Evolutionary conservation across 2,888 invertebrate genomes (phyloP).

Genomic region (Octonoba sinensis): DNA sequence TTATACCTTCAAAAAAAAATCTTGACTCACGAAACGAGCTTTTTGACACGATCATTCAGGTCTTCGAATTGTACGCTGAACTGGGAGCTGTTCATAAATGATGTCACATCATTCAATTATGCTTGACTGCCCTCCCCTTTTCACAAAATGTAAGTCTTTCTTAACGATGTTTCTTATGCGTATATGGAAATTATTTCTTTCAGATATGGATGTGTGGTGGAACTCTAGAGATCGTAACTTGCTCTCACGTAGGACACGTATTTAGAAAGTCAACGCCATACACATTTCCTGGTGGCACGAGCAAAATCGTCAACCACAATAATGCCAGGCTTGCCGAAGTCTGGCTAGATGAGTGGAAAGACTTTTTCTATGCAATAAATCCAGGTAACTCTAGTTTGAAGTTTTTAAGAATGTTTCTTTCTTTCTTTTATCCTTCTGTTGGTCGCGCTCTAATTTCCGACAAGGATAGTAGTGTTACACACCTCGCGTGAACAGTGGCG

Average conservation of each 20-base stretch:
- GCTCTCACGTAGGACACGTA: constrained; percentile 93
- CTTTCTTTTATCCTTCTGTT: too few relatives aligned
- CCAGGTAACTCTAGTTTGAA: constrained; percentile 70
- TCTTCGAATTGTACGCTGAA: too few relatives aligned
- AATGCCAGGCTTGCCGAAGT: constrained; percentile 92
- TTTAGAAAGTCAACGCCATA: constrained; percentile 95
- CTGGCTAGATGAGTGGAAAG: constrained; percentile 98
- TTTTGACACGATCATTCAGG: too few relatives aligned
- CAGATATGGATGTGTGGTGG: constrained; percentile 94
- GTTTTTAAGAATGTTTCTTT: neutral
- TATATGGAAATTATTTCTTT: constrained; percentile 25
- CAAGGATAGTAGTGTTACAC: too few relatives aligned
- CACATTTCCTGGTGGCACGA: constrained; percentile 90
- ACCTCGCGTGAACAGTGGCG: too few relatives aligned
- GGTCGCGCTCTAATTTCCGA: too few relatives aligned
- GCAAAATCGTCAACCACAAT: constrained; percentile 87
- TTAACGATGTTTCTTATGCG: neutral
- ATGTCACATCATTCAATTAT: too few relatives aligned
- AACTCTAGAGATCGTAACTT: constrained; percentile 88
- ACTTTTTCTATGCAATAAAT: constrained; percentile 90
- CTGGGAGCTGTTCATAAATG: too few relatives aligned
- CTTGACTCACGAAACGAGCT: too few relatives aligned
- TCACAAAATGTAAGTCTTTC: too few relatives aligned
- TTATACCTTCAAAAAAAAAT: too few relatives aligned
- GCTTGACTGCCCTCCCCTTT: too few relatives aligned